phyloP scores from a whole-genome alignment of 2,113 vertebrate genomes.

The Paramormyrops kingsleyae region DNA sequence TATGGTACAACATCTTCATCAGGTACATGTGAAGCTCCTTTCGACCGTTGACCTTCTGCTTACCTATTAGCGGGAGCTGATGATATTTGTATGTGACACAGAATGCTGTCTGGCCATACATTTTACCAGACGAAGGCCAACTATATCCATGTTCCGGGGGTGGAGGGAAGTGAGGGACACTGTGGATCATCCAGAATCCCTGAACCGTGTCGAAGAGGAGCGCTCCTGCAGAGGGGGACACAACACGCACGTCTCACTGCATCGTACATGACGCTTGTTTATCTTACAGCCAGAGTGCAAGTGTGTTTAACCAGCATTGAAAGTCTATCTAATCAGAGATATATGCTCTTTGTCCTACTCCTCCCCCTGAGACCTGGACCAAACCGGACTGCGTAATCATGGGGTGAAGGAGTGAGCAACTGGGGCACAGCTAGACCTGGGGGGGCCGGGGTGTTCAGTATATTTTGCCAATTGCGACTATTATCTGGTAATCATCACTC shows the following conservation, averaged over 20 bases:
- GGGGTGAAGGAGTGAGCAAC: not conserved
- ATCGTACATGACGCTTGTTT: not conserved
- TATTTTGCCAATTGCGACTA: not conserved
- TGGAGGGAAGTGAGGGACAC: constrained; percentile 79
- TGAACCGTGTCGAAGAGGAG: constrained; percentile 73
- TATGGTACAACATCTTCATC: not conserved
- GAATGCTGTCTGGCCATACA: constrained; percentile 70
- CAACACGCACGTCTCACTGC: not conserved
- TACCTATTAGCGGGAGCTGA: constrained; percentile 74
- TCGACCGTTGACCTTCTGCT: constrained; percentile 24
- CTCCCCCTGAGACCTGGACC: constrained; percentile 21
- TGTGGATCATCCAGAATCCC: constrained; percentile 87
- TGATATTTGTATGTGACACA: constrained; percentile 74
- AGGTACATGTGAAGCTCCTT: not conserved
- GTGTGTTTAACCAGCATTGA: constrained; percentile 14
- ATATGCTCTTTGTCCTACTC: constrained; percentile 43
- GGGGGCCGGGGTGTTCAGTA: not conserved
- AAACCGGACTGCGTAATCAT: constrained; percentile 12
- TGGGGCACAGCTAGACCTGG: not conserved
- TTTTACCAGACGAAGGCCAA: constrained; percentile 71
- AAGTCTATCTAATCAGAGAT: constrained; percentile 40
- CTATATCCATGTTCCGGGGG: constrained; percentile 68
- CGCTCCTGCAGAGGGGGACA: constrained; percentile 56
- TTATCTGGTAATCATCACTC: not conserved
- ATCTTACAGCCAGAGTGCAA: not conserved